Evolutionary conservation across 2,888 invertebrate genomes (phyloP), one percentile per base, ranked within the genome.

Genomic region (Brachyopa scutellaris): DNA sequence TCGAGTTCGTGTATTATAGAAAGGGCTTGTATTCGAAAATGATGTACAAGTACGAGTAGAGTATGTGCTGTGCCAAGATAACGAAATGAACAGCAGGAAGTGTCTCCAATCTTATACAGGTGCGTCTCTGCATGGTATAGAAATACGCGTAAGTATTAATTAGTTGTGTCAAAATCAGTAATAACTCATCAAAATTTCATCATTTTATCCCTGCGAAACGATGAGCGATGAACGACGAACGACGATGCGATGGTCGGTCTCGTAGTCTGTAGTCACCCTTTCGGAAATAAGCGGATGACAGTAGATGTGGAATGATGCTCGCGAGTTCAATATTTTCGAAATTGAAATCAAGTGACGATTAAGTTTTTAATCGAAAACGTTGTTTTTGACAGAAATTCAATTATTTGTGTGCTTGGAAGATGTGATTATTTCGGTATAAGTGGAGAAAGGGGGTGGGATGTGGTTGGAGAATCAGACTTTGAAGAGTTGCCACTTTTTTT

Each of bases 131-230:
- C 47, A 21, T 15, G 40, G 15, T 6, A 7, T 4, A 17, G n/a
- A n/a, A n/a, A n/a, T n/a, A 17, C 40, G 36, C 70, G 61, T 29
- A 67, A 67, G 76, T 61, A 77, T 66, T 83, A 83, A 83, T 83
- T 83, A 83, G 78, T 83, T 83, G 72, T 83, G 83, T 83, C 78
- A 83, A 83, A 83, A 78, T 83, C 83, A 83, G 83, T 62, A 78
- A 67, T 67, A 83, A 83, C 78, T 83, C 83, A 72, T 83, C 82
- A 83, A 78, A 78, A 55, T 72, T 67, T 78, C 66, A 82, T 76
- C 76, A 67, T 51, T 42, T 47, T 45, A 72, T 53, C 51, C 29
- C 21, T 61, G 15, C 15, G 33, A 38, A 38, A 31, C 3, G 53
- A n/a, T 4, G 23, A 9, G 7, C n/a, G n/a, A n/a, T n/a, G n/a